A percentile compares a stretch with the other conserved stretches of the same genome.
These are phyloP conservation scores for Acipenser ruthenus DNA, from an alignment of 2,797 vertebrate genomes.

Conservation along the genomic window DNA sequence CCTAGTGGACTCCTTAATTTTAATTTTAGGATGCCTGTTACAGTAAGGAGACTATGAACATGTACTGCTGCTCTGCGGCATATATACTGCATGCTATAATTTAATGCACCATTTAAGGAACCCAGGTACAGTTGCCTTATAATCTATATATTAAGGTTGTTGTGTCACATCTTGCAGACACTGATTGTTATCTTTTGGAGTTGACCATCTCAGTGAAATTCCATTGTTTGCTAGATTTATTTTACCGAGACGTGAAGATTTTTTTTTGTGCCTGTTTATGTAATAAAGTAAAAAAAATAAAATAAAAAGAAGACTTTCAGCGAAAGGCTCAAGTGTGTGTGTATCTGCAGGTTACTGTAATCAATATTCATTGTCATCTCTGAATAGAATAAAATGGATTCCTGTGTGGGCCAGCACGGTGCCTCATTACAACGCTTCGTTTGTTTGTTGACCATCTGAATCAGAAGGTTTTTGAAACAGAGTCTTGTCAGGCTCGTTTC, in stretches of 20 bases:
- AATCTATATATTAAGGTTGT: too few species aligned
- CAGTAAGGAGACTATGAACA: too few species aligned
- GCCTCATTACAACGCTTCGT: conserved; percentile 15
- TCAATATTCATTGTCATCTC: conserved; percentile 9
- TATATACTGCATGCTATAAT: too few species aligned
- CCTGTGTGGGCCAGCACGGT: conserved; percentile 1
- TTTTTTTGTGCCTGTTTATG: background rate
- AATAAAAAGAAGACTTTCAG: too few species aligned
- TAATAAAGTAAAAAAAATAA: background rate
- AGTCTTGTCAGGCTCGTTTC: conserved; percentile 8
- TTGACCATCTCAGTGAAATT: too few species aligned
- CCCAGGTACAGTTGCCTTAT: too few species aligned
- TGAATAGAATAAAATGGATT: conserved; percentile 8
- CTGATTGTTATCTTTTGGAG: too few species aligned
- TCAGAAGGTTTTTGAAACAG: conserved; percentile 14
- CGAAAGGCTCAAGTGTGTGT: background rate
- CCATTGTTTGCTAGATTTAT: too few species aligned
- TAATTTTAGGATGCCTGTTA: conserved; percentile 35
- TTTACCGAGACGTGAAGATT: too few species aligned
- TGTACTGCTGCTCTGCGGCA: too few species aligned
- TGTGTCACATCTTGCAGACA: too few species aligned
- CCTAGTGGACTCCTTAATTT: conserved; percentile 26
- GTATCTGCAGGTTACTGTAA: conserved; percentile 9
- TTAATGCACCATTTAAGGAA: too few species aligned
- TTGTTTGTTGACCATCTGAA: conserved; percentile 18